A percentile compares a stretch with the other conserved stretches of the same genome.
Evolutionary conservation across 1,140 invertebrate species (phyloP).

Genomic region (Cydia strobilella): DNA sequence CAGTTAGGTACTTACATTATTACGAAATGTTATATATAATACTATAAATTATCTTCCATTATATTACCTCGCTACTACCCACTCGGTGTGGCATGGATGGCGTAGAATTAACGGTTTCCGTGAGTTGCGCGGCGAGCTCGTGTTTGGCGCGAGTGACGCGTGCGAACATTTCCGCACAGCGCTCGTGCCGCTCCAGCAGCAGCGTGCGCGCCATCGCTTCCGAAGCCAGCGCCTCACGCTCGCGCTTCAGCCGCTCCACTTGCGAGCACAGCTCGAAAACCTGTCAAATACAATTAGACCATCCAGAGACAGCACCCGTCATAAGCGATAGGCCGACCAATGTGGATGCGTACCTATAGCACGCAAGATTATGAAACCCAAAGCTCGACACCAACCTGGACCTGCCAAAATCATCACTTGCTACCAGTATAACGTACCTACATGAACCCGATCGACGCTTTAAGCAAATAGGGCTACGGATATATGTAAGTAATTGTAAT

Average conservation of each 20-base stretch:
- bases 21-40: too few relatives aligned
- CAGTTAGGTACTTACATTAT: too few relatives aligned
- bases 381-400: too few relatives aligned
- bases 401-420: too few relatives aligned
- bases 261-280: constrained; percentile 66
- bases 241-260: constrained; percentile 61
- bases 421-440: too few relatives aligned
- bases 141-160: constrained; percentile 55
- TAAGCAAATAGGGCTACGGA: too few relatives aligned
- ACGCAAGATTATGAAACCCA: too few relatives aligned
- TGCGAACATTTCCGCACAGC: constrained; percentile 64
- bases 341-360: too few relatives aligned
- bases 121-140: constrained; percentile 52
- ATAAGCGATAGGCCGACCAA: too few relatives aligned
- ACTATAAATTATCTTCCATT: background rate
- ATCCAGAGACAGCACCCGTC: too few relatives aligned
- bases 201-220: constrained; percentile 65
- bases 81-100: constrained; percentile 7
- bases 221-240: constrained; percentile 58
- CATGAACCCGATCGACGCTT: too few relatives aligned
- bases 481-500: too few relatives aligned
- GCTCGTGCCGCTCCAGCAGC: constrained; percentile 69
- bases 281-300: constrained; percentile 37
- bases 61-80: background rate
- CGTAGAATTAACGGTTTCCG: constrained; percentile 37